Base-by-base conservation (phyloP, 2,113 vertebrate species). In the Odocoileus virginianus region DNA sequence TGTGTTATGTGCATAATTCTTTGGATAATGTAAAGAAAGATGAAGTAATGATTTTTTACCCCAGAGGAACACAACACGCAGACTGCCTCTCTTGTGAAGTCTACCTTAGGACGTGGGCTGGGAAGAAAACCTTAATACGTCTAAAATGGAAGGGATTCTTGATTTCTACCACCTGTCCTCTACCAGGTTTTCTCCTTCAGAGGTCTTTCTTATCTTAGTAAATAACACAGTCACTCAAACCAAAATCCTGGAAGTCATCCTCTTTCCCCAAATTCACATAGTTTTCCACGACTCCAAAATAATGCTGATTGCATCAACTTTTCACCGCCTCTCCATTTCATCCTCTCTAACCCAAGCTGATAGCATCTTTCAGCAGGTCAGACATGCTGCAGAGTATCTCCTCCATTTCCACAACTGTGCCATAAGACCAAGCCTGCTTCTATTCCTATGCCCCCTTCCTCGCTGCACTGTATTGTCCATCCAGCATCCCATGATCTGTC, bases 271-370 rank as follows among this genome's bases (percentile, higher is more conserved):
- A 17, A 17, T 12, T 57, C 23, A n/a, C 45, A 16, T 6, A 71
- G 83, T 60, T 36, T 90, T 97, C 57, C 52, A 71, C 43, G 17
- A 87, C 27, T 81, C 33, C 33, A 86, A 7, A 87, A n/a, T 94
- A 61, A 61, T 85, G 55, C 40, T 52, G 15, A 91, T 81, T 67
- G 79, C 52, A 47, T 88, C 30, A 85, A 2, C 16, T 91, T 83
- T 58, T 17, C 27, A 17, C 6, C 17, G 7, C 81, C 36, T 76
- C 16, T 50, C 23, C 23, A 7, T 78, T 30, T 23, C 21, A n/a
- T 19, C 17, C 45, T 45, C 19, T 91, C 30, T 85, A 74, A 45
- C 14, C 67, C 33, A 89, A 40, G 28, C 27, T 81, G 54, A 19
- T 16, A 27, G 36, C 55, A 1, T 93, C 78, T 95, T 74, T 87